These are phyloP conservation scores for Leucoma salicis DNA, from an alignment of 2,888 invertebrate species.

Conservation along the genomic window DNA sequence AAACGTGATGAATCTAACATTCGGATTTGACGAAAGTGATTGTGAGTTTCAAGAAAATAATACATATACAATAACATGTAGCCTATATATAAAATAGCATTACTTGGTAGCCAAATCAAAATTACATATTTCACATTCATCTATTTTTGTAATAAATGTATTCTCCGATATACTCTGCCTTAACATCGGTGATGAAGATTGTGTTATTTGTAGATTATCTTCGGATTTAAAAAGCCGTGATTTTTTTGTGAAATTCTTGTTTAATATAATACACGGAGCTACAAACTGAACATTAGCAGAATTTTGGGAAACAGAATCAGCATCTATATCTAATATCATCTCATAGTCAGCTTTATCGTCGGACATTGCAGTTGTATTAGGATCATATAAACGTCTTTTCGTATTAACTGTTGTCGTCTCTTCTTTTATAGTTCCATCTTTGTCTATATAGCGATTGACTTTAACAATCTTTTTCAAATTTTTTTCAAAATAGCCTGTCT, in stretches of 20 bases:
- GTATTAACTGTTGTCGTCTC: slow-evolving; percentile 38
- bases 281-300: neutral
- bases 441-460: slow-evolving; percentile 37
- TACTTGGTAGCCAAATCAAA: slow-evolving; percentile 6
- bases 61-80: neutral
- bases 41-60: no score
- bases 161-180: neutral
- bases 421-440: slow-evolving; percentile 46
- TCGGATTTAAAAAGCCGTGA: neutral
- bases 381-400: slow-evolving; percentile 33
- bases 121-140: neutral
- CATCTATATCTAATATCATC: neutral
- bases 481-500: slow-evolving; percentile 39
- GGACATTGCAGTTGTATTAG: slow-evolving; percentile 22
- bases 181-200: neutral
- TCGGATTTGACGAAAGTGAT: no score
- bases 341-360: slow-evolving; percentile 23
- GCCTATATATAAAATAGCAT: neutral
- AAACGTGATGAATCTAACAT: no score
- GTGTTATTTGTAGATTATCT: neutral
- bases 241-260: neutral
- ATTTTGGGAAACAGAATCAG: neutral
- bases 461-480: slow-evolving; percentile 40
- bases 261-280: neutral
- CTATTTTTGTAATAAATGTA: neutral